A percentile compares a stretch with the other conserved stretches of the same genome.
Conservation (phyloP, 1,140 invertebrate genomes). For the Lucilia sericata region DNA sequence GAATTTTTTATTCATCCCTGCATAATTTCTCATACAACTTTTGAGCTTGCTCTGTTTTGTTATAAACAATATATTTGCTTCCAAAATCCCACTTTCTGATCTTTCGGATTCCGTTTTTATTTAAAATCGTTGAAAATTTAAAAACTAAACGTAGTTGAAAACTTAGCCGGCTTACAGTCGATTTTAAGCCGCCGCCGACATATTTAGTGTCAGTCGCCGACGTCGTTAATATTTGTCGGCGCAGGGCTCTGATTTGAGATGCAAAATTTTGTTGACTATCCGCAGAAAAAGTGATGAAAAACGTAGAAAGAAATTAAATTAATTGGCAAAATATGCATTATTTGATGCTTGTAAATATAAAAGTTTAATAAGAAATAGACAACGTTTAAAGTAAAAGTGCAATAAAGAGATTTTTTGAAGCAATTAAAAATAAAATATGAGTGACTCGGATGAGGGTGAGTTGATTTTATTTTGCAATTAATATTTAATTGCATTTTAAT, state of each 20-base stretch:
- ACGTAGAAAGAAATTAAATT: not conserved
- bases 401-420: not conserved
- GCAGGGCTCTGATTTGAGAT: not conserved
- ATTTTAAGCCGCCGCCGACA: too few species aligned
- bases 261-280: conserved; percentile 20
- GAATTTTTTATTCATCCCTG: too few species aligned
- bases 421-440: conserved; percentile 44
- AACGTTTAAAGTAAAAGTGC: not conserved
- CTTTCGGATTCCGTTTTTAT: too few species aligned
- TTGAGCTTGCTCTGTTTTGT: too few species aligned
- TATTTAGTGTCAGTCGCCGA: too few species aligned
- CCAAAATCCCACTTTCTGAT: too few species aligned
- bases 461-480: conserved; percentile 50
- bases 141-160: too few species aligned
- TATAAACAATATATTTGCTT: too few species aligned
- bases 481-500: conserved; percentile 30
- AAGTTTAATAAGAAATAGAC: not conserved
- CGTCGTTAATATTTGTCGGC: too few species aligned
- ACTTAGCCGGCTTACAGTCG: too few species aligned
- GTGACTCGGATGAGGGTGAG: conserved; percentile 62
- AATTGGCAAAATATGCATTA: not conserved
- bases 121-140: too few species aligned
- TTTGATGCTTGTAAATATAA: not conserved
- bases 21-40: too few species aligned
- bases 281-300: not conserved